phyloP scores from a whole-genome alignment of 2,113 vertebrate species.

The Gorsachius goisagi region DNA sequence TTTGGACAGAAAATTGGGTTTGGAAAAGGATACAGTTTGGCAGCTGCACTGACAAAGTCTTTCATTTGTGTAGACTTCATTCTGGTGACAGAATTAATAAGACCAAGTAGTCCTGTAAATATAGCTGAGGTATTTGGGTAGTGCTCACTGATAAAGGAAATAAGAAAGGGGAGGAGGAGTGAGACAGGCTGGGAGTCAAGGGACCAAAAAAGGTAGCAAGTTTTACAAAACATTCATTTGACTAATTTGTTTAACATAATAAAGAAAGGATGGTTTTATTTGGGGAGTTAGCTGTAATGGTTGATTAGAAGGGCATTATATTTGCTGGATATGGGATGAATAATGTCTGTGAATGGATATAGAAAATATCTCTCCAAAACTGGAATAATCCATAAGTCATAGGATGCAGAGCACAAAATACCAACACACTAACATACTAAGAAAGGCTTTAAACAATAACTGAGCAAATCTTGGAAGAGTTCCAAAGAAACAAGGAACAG shows the following conservation, averaged over 20 bases:
- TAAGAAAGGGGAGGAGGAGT: constrained; percentile 15
- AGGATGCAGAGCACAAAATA: constrained; percentile 67
- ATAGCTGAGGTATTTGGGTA: background rate
- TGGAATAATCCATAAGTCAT: constrained; percentile 58
- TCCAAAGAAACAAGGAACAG: constrained; percentile 68
- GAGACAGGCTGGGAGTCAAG: constrained; percentile 63
- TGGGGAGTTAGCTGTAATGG: constrained; percentile 52
- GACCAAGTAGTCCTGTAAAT: constrained; percentile 27
- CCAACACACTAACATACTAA: constrained; percentile 57
- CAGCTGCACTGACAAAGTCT: background rate
- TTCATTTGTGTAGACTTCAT: background rate
- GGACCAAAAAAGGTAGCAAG: constrained; percentile 60
- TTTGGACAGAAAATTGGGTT: background rate
- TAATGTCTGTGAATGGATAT: constrained; percentile 51
- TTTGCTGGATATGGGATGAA: constrained; percentile 56
- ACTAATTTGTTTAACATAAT: constrained; percentile 70
- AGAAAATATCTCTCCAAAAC: constrained; percentile 62
- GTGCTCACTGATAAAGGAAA: constrained; percentile 57
- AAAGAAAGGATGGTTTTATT: constrained; percentile 67
- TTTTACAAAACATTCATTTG: constrained; percentile 77
- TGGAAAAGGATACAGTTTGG: background rate
- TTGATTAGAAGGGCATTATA: constrained; percentile 66
- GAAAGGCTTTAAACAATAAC: constrained; percentile 75
- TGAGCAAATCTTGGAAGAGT: constrained; percentile 71
- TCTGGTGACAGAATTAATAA: background rate